phyloP scores from a whole-genome alignment of 2,888 invertebrate species.

The Andrena marginata region DNA sequence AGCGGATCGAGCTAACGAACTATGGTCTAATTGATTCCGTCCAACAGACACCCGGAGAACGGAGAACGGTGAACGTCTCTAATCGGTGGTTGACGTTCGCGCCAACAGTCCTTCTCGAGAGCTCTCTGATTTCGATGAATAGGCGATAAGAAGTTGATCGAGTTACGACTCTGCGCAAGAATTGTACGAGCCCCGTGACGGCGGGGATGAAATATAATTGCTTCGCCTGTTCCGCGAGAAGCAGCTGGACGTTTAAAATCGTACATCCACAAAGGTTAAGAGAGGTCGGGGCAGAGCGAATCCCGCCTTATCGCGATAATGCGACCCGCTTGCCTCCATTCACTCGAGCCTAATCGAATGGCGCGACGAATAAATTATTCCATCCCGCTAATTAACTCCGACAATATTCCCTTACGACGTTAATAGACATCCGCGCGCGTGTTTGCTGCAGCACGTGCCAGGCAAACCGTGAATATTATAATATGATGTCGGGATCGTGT shows the following conservation, averaged over 20 bases:
- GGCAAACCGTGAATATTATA: constrained; percentile 29
- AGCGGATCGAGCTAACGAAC: constrained; percentile 63
- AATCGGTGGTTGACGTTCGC: not conserved
- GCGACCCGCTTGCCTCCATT: not conserved
- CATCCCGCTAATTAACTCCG: constrained; percentile 18
- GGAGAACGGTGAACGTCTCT: constrained; percentile 41
- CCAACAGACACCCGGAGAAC: constrained; percentile 38
- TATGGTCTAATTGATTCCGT: constrained; percentile 63
- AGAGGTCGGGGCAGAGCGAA: not conserved
- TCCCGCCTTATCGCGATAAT: not conserved
- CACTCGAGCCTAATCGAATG: constrained; percentile 24
- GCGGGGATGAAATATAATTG: not conserved
- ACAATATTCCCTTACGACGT: constrained; percentile 13
- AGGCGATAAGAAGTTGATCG: constrained; percentile 18
- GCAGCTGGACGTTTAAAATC: no score
- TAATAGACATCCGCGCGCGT: not conserved
- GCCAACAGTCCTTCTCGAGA: constrained; percentile 7
- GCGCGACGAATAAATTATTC: constrained; percentile 27
- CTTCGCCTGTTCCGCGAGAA: not conserved
- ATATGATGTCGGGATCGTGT: constrained; percentile 14
- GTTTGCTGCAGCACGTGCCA: not conserved
- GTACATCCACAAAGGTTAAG: no score
- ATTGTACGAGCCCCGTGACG: not conserved
- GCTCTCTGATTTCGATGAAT: constrained; percentile 15
- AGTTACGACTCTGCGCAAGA: not conserved